These are phyloP conservation scores for Bhutanitis thaidina DNA, from an alignment of 2,888 invertebrate genomes.

Conservation along the genomic window DNA sequence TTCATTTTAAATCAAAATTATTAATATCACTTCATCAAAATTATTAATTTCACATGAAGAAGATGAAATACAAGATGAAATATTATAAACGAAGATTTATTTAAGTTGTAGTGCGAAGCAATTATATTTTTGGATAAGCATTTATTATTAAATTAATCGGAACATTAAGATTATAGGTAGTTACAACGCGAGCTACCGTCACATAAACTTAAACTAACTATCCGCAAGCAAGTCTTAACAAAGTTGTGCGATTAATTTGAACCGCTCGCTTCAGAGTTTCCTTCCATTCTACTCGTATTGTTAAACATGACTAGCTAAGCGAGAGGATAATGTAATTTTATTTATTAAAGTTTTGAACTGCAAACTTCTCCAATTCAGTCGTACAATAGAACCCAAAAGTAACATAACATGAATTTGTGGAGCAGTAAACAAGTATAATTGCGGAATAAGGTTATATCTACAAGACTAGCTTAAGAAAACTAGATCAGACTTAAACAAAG, in stretches of 20 bases:
- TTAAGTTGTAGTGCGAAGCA: too few species aligned
- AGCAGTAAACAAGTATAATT: conserved; percentile 15
- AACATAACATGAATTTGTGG: conserved; percentile 20
- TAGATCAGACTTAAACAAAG: neutral
- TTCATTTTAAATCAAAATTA: too few species aligned
- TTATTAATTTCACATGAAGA: too few species aligned
- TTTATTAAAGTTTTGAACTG: conserved; percentile 33
- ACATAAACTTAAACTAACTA: conserved; percentile 65
- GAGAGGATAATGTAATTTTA: conserved; percentile 29
- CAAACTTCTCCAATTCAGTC: conserved; percentile 17
- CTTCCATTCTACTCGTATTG: conserved; percentile 44
- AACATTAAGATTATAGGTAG: conserved; percentile 33
- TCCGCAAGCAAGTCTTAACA: conserved; percentile 69
- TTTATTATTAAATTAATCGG: conserved; percentile 27
- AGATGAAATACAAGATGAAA: too few species aligned
- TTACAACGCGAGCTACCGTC: conserved; percentile 50
- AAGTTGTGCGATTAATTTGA: conserved; percentile 69
- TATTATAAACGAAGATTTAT: too few species aligned
- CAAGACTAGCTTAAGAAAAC: neutral
- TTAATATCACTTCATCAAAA: too few species aligned
- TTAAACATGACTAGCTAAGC: conserved; percentile 45
- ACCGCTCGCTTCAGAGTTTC: conserved; percentile 50
- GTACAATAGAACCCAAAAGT: conserved; percentile 15
- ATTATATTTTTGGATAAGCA: too few species aligned
- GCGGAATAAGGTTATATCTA: conserved; percentile 13